Evolutionary conservation across 2,113 vertebrate genomes (phyloP), one percentile per base, ranked within the genome.

Genomic region (Scomber colias): DNA sequence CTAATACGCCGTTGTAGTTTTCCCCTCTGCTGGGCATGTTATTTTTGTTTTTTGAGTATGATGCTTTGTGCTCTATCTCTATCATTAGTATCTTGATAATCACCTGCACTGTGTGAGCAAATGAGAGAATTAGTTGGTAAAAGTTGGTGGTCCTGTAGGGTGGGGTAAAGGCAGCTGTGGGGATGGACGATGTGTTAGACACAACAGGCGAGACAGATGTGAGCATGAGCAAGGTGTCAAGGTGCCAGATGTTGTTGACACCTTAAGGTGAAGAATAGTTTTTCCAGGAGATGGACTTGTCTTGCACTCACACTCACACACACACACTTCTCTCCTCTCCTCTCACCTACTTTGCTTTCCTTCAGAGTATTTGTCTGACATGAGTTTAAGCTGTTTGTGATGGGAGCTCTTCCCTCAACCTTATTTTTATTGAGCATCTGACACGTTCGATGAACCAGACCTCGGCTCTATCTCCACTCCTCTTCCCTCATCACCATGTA

Each of bases 241-340:
- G 71, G 80, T 86, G 77, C 80, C 87, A 86, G 88, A 81, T 87
- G 86, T 56, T 88, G 88, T 88, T 83, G 83, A 87, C 83, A 90
- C 88, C 75, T 89, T 62, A 66, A 87, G 80, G 87, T 88, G 90
- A 87, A 65, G 79, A 83, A 72, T 73, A 72, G 80, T 85, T 79
- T 27, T 81, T 71, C 62, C 62, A 71, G 60, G 81, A 81, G 74
- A 90, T 82, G 80, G 86, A 84, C 83, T 86, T 77, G 80, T 86
- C 78, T 89, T 21, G 4, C 31, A 35, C 31, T 4, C 31, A 35
- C 31, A 35, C 31, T 4, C 31, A 35, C 35, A 40, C 35, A 40
- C 35, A 40, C 35, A 40, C 35, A 40, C 55, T 14, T 14, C 24
- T 27, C 24, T 62, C 40, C 45, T 27, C 45, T 65, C 44, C 5